Conservation (phyloP, 2,113 vertebrate species). For the Boleophthalmus pectinirostris region DNA sequence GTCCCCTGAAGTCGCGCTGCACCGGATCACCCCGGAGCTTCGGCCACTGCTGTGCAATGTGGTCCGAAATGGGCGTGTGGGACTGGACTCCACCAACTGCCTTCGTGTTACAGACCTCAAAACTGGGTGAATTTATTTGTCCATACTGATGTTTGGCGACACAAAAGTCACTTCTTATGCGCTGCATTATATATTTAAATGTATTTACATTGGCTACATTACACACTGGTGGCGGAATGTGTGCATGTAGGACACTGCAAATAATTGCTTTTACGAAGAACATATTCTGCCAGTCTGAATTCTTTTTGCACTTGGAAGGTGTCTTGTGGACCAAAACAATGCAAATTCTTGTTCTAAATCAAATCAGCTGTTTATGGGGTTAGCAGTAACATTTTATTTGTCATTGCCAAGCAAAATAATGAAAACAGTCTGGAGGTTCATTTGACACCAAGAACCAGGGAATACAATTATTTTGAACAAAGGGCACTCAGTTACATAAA, state of each 20-base stretch:
- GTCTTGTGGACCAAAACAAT: background rate
- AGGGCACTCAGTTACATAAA: background rate
- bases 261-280: background rate
- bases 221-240: no score
- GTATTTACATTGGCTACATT: no score
- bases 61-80: slow-evolving; percentile 93
- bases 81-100: slow-evolving; percentile 93
- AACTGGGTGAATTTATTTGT: slow-evolving; percentile 80
- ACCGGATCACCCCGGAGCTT: slow-evolving; percentile 91
- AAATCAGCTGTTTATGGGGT: background rate
- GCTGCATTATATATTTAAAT: no score
- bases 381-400: background rate
- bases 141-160: no score
- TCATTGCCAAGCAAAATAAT: background rate
- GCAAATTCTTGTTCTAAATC: background rate
- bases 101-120: slow-evolving; percentile 97
- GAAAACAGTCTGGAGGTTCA: background rate
- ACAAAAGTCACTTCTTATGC: no score
- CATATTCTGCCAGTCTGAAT: background rate
- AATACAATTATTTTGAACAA: background rate
- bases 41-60: slow-evolving; percentile 91
- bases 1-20: slow-evolving; percentile 93
- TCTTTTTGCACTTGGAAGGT: background rate
- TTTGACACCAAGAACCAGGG: background rate
- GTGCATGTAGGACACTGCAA: background rate